Percentiles rank a stretch among this genome's conserved stretches.
phyloP scores from a whole-genome alignment of 1,140 invertebrate genomes.

The Lethrus apterus region DNA sequence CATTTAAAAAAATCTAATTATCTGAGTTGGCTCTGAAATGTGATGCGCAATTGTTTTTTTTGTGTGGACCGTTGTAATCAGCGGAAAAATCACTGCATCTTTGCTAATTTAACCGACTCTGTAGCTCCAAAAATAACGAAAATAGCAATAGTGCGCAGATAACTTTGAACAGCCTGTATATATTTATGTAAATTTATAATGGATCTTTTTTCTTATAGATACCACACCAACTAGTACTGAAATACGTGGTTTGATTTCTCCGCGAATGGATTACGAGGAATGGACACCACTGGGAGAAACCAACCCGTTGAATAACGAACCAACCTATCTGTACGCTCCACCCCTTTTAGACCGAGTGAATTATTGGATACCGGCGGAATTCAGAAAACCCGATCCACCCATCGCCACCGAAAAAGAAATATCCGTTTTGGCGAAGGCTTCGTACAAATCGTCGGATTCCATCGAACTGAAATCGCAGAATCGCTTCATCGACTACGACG shows the following conservation, averaged over 20 bases:
- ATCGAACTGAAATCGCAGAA: conserved; percentile 33
- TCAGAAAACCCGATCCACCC: conserved; percentile 39
- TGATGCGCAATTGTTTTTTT: no score
- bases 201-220: conserved; percentile 6
- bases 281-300: conserved; percentile 70
- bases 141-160: no score
- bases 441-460: conserved; percentile 46
- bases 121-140: no score
- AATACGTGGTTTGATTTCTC: conserved; percentile 48
- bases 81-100: no score
- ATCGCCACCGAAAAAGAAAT: conserved; percentile 47
- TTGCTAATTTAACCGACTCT: no score
- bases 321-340: conserved; percentile 72
- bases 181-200: background rate
- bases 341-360: conserved; percentile 66
- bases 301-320: conserved; percentile 70
- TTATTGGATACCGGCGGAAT: conserved; percentile 60
- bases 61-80: no score
- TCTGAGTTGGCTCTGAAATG: no score
- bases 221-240: conserved; percentile 27
- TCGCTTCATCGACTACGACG: conserved; percentile 46
- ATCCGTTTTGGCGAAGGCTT: conserved; percentile 57
- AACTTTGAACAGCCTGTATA: no score
- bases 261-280: conserved; percentile 64
- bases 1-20: no score